These are phyloP conservation scores for Ditylenchus dipsaci DNA, from an alignment of 1,140 invertebrate species.

Conservation along the genomic window DNA sequence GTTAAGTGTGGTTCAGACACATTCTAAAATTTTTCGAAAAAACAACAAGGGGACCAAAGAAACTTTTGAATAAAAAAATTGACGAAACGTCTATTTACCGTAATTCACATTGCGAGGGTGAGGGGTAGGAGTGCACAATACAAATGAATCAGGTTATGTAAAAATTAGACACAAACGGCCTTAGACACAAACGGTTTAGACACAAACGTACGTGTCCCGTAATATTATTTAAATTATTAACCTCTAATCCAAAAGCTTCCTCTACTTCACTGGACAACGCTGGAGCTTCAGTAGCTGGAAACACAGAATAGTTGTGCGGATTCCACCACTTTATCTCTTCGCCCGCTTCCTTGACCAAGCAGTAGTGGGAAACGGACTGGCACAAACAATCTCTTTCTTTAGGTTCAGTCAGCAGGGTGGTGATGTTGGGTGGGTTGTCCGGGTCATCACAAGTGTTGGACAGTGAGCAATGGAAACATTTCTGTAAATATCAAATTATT, in stretches of 20 bases:
- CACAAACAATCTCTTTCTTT: conserved; percentile 37
- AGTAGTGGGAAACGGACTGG: conserved; percentile 55
- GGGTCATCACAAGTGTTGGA: conserved; percentile 57
- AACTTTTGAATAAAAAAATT: too few relatives aligned
- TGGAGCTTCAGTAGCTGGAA: conserved; percentile 48
- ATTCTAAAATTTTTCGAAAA: too few relatives aligned
- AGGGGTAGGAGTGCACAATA: too few relatives aligned
- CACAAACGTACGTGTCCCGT: too few relatives aligned
- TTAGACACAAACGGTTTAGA: too few relatives aligned
- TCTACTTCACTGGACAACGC: conserved; percentile 38
- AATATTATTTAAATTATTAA: too few relatives aligned
- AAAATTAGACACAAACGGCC: too few relatives aligned
- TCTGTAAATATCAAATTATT: conserved; percentile 48
- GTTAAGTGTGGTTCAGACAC: too few relatives aligned
- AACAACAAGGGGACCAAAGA: too few relatives aligned
- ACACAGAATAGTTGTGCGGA: conserved; percentile 55
- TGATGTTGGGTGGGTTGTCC: conserved; percentile 50
- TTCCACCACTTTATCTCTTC: conserved; percentile 57
- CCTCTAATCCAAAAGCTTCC: conserved; percentile 53
- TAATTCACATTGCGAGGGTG: too few relatives aligned
- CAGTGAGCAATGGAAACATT: conserved; percentile 49
- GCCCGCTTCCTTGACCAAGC: conserved; percentile 35
- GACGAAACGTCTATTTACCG: too few relatives aligned
- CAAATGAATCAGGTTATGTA: too few relatives aligned
- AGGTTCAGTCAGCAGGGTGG: conserved; percentile 40